phyloP scores from a whole-genome alignment of 1,140 invertebrate species.

The Camponotus pennsylvanicus region DNA sequence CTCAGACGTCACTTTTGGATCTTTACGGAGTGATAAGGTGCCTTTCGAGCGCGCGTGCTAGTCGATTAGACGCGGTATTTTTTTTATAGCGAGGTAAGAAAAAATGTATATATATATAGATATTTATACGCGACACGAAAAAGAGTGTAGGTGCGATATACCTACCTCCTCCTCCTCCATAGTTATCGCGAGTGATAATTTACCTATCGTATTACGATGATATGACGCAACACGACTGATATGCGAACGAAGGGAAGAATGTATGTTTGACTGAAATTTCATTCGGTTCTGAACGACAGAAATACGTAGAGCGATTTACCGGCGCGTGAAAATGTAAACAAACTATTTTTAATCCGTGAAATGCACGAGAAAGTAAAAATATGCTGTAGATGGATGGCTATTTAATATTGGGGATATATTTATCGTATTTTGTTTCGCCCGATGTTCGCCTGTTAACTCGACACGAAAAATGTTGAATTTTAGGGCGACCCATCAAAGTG shows the following conservation, averaged over 20 bases:
- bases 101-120: too few relatives aligned
- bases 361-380: neutral
- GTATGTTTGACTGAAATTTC: neutral
- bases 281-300: neutral
- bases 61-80: neutral
- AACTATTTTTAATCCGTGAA: neutral
- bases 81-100: neutral
- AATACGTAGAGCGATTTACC: neutral
- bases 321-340: neutral
- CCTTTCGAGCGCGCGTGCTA: neutral
- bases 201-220: neutral
- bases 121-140: neutral
- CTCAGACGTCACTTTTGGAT: conserved; percentile 22
- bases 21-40: conserved; percentile 22
- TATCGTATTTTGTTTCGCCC: neutral
- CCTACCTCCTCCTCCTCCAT: neutral
- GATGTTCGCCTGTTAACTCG: neutral
- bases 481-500: neutral
- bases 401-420: neutral
- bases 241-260: neutral
- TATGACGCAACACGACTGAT: neutral
- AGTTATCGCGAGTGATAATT: conserved; percentile 21
- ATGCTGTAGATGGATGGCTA: neutral
- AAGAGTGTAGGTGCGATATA: neutral
- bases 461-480: neutral